A percentile compares a stretch with the other conserved stretches of the same genome.
These are phyloP conservation scores for Zapornia atra DNA, from an alignment of 2,113 vertebrate species.

Conservation along the genomic window DNA sequence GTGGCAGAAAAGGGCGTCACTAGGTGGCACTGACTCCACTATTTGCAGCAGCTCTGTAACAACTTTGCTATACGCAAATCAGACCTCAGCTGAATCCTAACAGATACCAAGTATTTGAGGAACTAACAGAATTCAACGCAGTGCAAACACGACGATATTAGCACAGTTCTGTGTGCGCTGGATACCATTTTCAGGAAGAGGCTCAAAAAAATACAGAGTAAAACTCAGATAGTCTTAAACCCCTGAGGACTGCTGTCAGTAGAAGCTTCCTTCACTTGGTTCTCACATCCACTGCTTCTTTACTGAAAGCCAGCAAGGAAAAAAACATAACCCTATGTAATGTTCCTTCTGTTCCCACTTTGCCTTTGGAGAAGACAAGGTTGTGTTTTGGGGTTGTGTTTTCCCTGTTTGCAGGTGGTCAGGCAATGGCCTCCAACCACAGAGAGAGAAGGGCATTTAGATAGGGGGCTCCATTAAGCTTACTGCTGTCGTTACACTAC, in stretches of 20 bases:
- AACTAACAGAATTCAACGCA: background rate
- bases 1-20: background rate
- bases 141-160: background rate
- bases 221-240: background rate
- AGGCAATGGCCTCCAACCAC: background rate
- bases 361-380: background rate
- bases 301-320: background rate
- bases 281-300: background rate
- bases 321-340: too few relatives aligned
- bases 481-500: background rate
- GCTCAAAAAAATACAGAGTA: background rate
- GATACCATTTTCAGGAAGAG: background rate
- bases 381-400: background rate
- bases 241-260: background rate
- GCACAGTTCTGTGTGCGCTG: background rate
- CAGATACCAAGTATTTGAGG: background rate
- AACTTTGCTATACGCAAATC: background rate
- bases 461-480: background rate
- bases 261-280: background rate
- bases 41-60: background rate
- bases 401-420: background rate
- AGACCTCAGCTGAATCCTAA: background rate
- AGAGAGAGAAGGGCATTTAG: rapidly evolving
- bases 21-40: background rate
- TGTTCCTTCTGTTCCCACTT: background rate